Conservation (phyloP, 2,797 vertebrate genomes). For the Chiroxiphia lanceolata region DNA sequence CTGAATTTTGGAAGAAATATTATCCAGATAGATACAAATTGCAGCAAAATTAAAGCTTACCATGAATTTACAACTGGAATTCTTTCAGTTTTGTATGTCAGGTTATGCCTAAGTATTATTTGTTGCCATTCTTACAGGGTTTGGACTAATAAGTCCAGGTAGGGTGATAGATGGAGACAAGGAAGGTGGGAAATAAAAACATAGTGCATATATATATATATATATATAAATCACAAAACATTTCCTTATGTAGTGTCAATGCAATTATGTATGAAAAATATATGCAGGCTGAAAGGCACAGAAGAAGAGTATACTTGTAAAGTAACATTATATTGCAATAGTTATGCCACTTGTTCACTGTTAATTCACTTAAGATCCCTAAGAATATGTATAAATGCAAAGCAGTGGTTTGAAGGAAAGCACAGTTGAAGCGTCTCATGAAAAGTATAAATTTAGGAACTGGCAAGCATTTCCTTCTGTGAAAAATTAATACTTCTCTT, state of each 20-base stretch:
- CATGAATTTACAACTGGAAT: background rate
- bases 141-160: background rate
- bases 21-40: background rate
- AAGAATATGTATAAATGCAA: background rate
- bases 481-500: constrained; percentile 11
- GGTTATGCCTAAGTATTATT: background rate
- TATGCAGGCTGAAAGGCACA: background rate
- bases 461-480: background rate
- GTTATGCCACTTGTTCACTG: background rate
- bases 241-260: background rate
- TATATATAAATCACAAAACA: background rate
- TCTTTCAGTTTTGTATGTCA: background rate
- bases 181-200: background rate
- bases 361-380: background rate
- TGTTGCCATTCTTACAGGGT: background rate
- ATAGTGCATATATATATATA: background rate
- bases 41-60: background rate
- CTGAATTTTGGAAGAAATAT: background rate
- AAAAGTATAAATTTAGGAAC: background rate
- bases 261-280: background rate
- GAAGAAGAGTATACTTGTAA: background rate
- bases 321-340: background rate
- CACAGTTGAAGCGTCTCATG: background rate
- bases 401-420: background rate
- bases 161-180: background rate